phyloP scores from a whole-genome alignment of 2,113 vertebrate genomes.

The Trinectes maculatus region DNA sequence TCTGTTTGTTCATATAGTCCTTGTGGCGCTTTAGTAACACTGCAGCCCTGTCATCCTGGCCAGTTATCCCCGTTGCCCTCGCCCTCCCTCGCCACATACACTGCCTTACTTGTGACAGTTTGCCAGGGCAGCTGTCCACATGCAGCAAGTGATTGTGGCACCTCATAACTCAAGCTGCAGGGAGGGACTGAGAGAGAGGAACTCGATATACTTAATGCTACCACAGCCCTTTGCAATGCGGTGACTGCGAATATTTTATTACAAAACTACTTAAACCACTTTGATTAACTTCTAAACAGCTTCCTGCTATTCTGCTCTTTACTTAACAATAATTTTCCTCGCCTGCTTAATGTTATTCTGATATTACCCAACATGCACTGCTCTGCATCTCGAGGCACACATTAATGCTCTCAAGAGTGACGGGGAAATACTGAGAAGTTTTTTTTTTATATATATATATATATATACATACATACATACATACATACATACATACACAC shows the following conservation, averaged over 20 bases:
- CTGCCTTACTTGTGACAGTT: conserved; percentile 53
- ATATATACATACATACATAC: too few species aligned
- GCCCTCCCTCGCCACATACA: conserved; percentile 27
- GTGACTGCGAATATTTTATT: neutral
- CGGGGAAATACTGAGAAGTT: too few species aligned
- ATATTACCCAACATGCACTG: neutral
- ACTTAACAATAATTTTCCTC: conserved; percentile 10
- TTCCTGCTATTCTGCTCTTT: neutral
- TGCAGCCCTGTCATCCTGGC: neutral
- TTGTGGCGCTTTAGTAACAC: neutral
- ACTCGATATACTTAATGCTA: conserved; percentile 13
- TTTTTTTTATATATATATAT: too few species aligned
- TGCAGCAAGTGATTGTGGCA: conserved; percentile 59
- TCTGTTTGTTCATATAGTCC: conserved; percentile 1
- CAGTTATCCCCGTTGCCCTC: neutral
- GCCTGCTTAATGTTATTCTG: neutral
- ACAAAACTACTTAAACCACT: neutral
- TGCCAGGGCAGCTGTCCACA: conserved; percentile 71
- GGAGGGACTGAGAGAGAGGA: conserved; percentile 20
- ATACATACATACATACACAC: too few species aligned
- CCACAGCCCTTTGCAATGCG: neutral
- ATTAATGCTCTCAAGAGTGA: too few species aligned
- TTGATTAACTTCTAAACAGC: conserved; percentile 2
- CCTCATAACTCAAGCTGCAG: conserved; percentile 63
- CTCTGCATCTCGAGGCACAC: too few species aligned